Conservation (phyloP, 2,797 vertebrate genomes). For the Sternarchorhynchus goeldii region DNA sequence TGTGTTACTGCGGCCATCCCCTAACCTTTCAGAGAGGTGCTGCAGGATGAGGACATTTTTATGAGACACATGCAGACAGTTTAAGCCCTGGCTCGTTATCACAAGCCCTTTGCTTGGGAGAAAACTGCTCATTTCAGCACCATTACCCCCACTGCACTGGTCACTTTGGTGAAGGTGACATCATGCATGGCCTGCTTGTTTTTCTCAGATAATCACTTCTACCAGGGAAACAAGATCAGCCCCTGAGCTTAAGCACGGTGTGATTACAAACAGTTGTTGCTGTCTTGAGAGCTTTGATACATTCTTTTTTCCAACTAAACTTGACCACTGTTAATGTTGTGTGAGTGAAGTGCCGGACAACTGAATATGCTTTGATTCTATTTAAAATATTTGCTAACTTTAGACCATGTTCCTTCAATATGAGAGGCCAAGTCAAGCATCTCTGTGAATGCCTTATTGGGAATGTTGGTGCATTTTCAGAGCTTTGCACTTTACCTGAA, state of each 20-base stretch:
- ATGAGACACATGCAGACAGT: too few relatives aligned
- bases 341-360: not conserved
- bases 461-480: not conserved
- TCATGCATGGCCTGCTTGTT: not conserved
- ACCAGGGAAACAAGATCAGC: not conserved
- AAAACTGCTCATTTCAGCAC: constrained; percentile 2
- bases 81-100: not conserved
- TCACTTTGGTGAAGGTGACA: constrained; percentile 1
- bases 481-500: constrained; percentile 15
- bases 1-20: too few relatives aligned
- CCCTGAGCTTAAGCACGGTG: not conserved
- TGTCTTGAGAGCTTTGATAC: constrained; percentile 39
- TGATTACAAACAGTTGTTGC: constrained; percentile 6
- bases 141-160: not conserved
- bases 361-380: constrained; percentile 1
- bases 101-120: not conserved
- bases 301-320: not conserved
- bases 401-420: constrained; percentile 1
- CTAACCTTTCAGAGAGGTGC: too few relatives aligned
- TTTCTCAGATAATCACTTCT: not conserved
- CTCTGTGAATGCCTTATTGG: not conserved
- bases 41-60: too few relatives aligned
- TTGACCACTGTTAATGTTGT: not conserved
- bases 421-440: not conserved
- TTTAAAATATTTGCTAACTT: not conserved